Evolutionary conservation across 2,888 invertebrate genomes (phyloP).

Genomic region (Gymnoscelis rufifasciata): DNA sequence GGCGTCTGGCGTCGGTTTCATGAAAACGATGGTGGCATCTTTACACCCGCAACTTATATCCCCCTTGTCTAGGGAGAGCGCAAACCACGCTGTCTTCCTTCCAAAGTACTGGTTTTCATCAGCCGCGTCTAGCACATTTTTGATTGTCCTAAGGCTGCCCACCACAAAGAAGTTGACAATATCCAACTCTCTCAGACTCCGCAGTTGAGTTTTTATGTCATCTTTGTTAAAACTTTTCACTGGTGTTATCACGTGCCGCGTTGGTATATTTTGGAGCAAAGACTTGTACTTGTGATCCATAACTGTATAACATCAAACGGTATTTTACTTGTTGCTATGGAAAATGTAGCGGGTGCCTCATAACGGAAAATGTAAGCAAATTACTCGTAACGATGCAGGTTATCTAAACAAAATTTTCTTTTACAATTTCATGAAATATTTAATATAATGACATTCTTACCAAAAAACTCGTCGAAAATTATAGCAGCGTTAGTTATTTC

Average conservation of each 20-base stretch:
- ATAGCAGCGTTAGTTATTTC: slow-evolving; percentile 96
- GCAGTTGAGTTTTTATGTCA: slow-evolving; percentile 83
- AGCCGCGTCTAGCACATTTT: slow-evolving; percentile 83
- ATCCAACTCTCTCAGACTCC: slow-evolving; percentile 87
- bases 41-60: slow-evolving; percentile 86
- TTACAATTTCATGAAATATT: too few species aligned
- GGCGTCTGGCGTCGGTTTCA: slow-evolving; percentile 85
- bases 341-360: slow-evolving; percentile 15
- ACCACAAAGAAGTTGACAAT: slow-evolving; percentile 94
- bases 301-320: slow-evolving; percentile 71
- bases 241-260: slow-evolving; percentile 90
- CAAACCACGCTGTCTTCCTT: slow-evolving; percentile 92
- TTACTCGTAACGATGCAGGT: slow-evolving; percentile 22
- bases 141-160: slow-evolving; percentile 85
- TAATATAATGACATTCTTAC: too few species aligned
- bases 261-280: slow-evolving; percentile 91
- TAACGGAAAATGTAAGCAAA: slow-evolving; percentile 21
- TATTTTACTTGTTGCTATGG: slow-evolving; percentile 22
- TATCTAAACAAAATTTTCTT: too few species aligned
- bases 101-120: slow-evolving; percentile 88
- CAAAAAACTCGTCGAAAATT: slow-evolving; percentile 91
- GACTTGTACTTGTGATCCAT: slow-evolving; percentile 97
- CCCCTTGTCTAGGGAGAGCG: slow-evolving; percentile 86
- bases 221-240: slow-evolving; percentile 79
- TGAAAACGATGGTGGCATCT: slow-evolving; percentile 87